Evolutionary conservation across 2,797 vertebrate genomes (phyloP).

Genomic region (Poecilia picta): DNA sequence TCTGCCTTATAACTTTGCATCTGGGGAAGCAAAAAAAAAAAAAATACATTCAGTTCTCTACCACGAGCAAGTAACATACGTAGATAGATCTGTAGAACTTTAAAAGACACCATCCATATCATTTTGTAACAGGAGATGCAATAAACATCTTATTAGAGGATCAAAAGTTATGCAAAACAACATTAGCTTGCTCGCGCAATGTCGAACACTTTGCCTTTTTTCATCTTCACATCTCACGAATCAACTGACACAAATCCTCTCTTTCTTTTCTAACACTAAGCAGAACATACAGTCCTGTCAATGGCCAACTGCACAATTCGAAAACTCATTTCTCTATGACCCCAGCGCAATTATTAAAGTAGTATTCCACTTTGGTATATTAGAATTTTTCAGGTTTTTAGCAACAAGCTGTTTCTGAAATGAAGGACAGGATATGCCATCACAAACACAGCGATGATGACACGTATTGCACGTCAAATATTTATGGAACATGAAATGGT

Average conservation of each 20-base stretch:
- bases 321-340: constrained; percentile 24
- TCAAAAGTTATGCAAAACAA: neutral
- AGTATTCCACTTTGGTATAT: constrained; percentile 44
- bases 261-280: constrained; percentile 7
- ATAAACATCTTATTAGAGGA: neutral
- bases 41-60: constrained; percentile 32
- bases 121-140: constrained; percentile 6
- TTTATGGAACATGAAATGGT: neutral
- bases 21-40: constrained; percentile 43
- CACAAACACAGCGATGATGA: neutral
- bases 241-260: neutral
- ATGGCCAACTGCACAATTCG: constrained; percentile 42
- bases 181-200: neutral
- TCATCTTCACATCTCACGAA: constrained; percentile 1
- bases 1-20: constrained; percentile 62
- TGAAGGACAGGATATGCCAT: no score
- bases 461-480: neutral
- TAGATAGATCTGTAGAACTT: no score
- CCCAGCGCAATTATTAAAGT: constrained; percentile 52
- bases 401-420: neutral
- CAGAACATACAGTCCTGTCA: constrained; percentile 18
- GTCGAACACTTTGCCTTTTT: neutral
- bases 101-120: no score
- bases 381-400: neutral
- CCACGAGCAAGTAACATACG: neutral